Conservation (phyloP, 1,140 invertebrate genomes). For the Drosophila burlai region DNA sequence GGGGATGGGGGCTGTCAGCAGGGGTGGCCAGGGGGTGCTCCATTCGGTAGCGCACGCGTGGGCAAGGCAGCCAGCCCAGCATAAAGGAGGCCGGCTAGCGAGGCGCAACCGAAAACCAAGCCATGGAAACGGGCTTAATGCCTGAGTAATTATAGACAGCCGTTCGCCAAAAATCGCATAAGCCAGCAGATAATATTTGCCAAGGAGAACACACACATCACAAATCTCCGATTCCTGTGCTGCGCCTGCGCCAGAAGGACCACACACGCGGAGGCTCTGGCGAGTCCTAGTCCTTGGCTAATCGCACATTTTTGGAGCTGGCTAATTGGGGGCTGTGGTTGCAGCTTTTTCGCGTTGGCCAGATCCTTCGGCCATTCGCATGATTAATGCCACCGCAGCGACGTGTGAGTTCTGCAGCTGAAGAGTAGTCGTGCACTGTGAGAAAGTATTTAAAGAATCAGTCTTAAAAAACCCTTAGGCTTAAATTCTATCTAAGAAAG, state of each 20-base stretch:
- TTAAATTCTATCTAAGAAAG: not conserved
- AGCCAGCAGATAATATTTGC: constrained; percentile 14
- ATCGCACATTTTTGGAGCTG: constrained; percentile 38
- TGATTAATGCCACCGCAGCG: constrained; percentile 79
- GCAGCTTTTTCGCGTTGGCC: constrained; percentile 11
- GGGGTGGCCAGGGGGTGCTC: constrained; percentile 20
- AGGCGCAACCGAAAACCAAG: constrained; percentile 77
- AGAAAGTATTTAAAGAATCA: not conserved
- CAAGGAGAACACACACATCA: not conserved
- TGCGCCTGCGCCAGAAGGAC: constrained; percentile 38
- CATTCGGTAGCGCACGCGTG: constrained; percentile 76
- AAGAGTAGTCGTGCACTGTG: constrained; percentile 25
- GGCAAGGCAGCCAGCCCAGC: constrained; percentile 70
- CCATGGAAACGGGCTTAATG: constrained; percentile 79
- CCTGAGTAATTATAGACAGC: constrained; percentile 73
- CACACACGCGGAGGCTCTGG: constrained; percentile 47
- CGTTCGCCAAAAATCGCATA: constrained; percentile 51
- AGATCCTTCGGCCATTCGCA: constrained; percentile 39
- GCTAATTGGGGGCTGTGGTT: constrained; percentile 67
- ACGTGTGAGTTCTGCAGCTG: constrained; percentile 72
- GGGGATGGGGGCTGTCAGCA: too few relatives aligned
- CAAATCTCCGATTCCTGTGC: constrained; percentile 9
- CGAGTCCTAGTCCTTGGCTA: constrained; percentile 47
- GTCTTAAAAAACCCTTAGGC: too few relatives aligned
- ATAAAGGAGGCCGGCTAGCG: constrained; percentile 80